A percentile compares a stretch with the other conserved stretches of the same genome.
Evolutionary conservation across 2,888 invertebrate genomes (phyloP).

Genomic region (Xanthia icteritia): DNA sequence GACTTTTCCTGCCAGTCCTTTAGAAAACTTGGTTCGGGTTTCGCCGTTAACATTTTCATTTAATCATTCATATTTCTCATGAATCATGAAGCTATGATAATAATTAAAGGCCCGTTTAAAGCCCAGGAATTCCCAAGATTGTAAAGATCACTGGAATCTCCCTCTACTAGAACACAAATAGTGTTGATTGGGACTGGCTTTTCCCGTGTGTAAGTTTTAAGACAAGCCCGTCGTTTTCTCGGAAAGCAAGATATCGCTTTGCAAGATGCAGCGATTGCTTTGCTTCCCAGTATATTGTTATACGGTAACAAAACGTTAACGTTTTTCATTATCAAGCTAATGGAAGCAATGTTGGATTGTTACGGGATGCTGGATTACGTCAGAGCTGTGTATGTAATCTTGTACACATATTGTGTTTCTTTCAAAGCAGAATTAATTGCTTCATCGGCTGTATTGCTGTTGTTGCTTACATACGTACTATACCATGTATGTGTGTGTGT

Average conservation of each 20-base stretch:
- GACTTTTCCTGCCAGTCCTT: background rate
- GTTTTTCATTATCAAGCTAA: slow-evolving; percentile 46
- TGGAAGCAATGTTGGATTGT: slow-evolving; percentile 31
- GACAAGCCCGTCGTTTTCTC: slow-evolving; percentile 13
- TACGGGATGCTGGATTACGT: slow-evolving; percentile 42
- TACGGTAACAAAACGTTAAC: slow-evolving; percentile 27
- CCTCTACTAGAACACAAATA: background rate
- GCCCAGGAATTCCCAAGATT: slow-evolving; percentile 13
- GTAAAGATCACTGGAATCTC: slow-evolving; percentile 15
- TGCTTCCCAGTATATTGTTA: slow-evolving; percentile 35
- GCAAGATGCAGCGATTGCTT: slow-evolving; percentile 41
- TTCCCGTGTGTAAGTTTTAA: slow-evolving; percentile 23
- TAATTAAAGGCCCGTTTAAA: background rate
- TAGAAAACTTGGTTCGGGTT: background rate
- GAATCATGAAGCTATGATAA: background rate
- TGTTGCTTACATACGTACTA: background rate
- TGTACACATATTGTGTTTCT: slow-evolving; percentile 35
- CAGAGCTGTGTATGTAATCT: slow-evolving; percentile 35
- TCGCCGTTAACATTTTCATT: background rate
- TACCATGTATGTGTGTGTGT: background rate
- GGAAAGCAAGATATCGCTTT: slow-evolving; percentile 1
- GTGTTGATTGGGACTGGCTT: slow-evolving; percentile 15
- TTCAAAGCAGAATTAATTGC: slow-evolving; percentile 20
- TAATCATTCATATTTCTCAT: background rate
- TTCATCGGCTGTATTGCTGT: background rate